Evolutionary conservation across 2,113 vertebrate genomes (phyloP).

Genomic region (Dolichotis patagonum): DNA sequence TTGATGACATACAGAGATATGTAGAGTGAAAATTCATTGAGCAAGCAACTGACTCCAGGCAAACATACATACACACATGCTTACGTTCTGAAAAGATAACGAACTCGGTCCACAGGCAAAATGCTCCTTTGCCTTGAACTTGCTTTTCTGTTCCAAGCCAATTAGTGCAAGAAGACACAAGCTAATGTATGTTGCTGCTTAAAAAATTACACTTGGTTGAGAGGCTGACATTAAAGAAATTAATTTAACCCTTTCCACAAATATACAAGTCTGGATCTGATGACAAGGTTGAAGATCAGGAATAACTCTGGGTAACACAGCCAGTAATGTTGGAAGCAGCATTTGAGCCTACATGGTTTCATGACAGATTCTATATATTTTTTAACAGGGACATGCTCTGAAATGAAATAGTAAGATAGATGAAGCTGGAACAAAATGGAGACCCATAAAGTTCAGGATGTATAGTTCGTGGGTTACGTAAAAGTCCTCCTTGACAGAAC

Average conservation of each 20-base stretch:
- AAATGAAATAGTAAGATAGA: conserved; percentile 45
- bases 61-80: background rate
- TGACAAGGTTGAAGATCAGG: conserved; percentile 3
- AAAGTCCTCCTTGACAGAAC: background rate
- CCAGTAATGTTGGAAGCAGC: background rate
- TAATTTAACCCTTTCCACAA: background rate
- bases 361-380: background rate
- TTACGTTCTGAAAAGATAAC: background rate
- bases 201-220: background rate
- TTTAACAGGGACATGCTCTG: background rate
- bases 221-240: conserved; percentile 1
- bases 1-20: background rate
- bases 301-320: background rate
- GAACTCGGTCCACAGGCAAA: background rate
- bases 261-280: background rate
- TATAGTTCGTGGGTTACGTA: background rate
- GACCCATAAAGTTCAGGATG: background rate
- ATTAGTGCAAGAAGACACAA: background rate
- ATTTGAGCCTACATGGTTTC: background rate
- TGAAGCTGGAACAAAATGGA: background rate
- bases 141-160: background rate
- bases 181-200: background rate
- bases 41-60: background rate
- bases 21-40: background rate
- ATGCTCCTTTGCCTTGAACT: background rate